phyloP scores from a whole-genome alignment of 2,113 vertebrate genomes.

The Climacteris rufus region DNA sequence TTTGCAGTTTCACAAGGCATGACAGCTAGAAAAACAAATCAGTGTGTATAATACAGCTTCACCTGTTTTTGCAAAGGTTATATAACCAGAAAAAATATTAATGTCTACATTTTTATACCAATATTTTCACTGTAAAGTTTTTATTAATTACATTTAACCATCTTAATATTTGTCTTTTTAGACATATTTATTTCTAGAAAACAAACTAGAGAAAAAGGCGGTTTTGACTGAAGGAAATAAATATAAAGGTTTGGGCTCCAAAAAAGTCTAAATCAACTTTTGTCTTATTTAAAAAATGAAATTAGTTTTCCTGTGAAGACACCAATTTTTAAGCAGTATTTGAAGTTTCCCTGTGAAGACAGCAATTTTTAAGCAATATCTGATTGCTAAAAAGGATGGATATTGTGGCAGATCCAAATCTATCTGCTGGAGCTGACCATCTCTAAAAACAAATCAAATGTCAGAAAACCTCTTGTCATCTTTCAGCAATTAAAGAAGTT shows the following conservation, averaged over 20 bases:
- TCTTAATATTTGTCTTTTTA: neutral
- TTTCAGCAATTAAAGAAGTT: neutral
- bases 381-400: neutral
- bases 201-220: neutral
- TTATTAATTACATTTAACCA: neutral
- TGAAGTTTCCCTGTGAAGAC: neutral
- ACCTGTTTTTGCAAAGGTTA: neutral
- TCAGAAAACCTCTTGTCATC: neutral
- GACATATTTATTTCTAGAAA: neutral
- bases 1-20: neutral
- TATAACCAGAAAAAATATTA: neutral
- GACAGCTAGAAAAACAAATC: neutral
- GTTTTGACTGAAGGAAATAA: neutral
- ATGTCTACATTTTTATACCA: neutral
- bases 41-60: neutral
- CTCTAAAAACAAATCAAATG: neutral
- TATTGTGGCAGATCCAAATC: neutral
- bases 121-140: neutral
- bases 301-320: neutral
- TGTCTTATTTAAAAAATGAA: neutral
- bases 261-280: neutral
- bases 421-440: neutral
- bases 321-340: too few species aligned
- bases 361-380: neutral
- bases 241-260: neutral